Conservation (phyloP, 1,140 invertebrate species). For the Orius insidiosus region DNA sequence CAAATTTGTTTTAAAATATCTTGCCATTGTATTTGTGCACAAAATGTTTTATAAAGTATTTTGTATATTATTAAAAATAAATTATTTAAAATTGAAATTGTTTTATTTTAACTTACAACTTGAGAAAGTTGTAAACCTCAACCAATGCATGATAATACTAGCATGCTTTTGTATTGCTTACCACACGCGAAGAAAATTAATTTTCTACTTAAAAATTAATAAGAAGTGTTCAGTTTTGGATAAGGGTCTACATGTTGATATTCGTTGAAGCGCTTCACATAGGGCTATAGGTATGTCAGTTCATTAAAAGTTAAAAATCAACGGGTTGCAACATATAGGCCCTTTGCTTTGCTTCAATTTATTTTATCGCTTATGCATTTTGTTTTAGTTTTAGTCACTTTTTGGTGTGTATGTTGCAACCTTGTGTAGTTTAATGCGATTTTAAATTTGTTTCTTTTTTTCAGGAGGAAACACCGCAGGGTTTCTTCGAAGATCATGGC, state of each 20-base stretch:
- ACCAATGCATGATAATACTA: too few species aligned
- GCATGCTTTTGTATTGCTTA: too few species aligned
- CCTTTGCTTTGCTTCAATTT: slow-evolving; percentile 2
- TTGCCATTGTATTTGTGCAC: too few species aligned
- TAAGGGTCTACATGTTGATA: slow-evolving; percentile 15
- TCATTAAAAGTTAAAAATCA: not conserved
- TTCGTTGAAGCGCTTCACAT: not conserved
- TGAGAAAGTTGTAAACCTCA: too few species aligned
- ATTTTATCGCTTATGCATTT: not conserved
- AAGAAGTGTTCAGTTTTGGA: slow-evolving; percentile 6
- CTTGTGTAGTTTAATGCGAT: too few species aligned
- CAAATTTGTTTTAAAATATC: too few species aligned
- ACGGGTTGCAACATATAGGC: slow-evolving; percentile 14
- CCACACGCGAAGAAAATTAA: too few species aligned
- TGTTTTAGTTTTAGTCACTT: not conserved
- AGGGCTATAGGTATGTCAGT: slow-evolving; percentile 4
- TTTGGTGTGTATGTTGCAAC: slow-evolving; percentile 12
- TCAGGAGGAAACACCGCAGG: slow-evolving; percentile 95
- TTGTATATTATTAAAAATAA: too few species aligned
- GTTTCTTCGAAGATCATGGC: slow-evolving; percentile 96
- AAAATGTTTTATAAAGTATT: too few species aligned
- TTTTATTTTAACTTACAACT: too few species aligned
- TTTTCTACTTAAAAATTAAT: too few species aligned
- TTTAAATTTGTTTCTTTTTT: slow-evolving; percentile 27
- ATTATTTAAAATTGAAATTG: too few species aligned